Conservation (phyloP, 2,888 invertebrate species). For the Corbicula japonica region DNA sequence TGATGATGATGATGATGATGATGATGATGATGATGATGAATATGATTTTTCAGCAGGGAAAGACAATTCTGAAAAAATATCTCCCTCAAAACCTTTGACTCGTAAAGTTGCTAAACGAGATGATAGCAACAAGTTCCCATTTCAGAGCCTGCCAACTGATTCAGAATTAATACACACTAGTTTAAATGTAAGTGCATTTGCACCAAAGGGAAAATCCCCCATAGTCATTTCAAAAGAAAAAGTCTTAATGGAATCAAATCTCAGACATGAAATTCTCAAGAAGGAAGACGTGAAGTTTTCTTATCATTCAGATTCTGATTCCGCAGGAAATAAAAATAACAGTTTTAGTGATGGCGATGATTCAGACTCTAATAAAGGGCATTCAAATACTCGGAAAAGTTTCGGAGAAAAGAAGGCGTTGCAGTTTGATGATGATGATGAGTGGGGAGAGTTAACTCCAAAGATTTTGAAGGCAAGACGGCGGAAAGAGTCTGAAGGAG, state of each 20-base stretch:
- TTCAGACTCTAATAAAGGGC: constrained; percentile 26
- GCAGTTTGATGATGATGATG: constrained; percentile 80
- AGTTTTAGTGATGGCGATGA: constrained; percentile 58
- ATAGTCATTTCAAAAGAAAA: constrained; percentile 70
- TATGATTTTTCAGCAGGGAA: constrained; percentile 10
- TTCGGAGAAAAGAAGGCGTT: constrained; percentile 56
- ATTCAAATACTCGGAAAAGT: constrained; percentile 31
- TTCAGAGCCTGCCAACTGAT: constrained; percentile 27
- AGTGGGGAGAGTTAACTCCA: constrained; percentile 72
- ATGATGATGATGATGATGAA: constrained; percentile 8
- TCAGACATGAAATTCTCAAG: constrained; percentile 7
- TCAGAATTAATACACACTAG: constrained; percentile 43
- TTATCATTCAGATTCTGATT: constrained; percentile 66
- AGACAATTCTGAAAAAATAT: constrained; percentile 44
- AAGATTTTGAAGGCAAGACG: constrained; percentile 31
- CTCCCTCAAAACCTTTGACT: constrained; percentile 68
- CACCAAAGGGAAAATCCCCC: constrained; percentile 65
- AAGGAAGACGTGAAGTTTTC: constrained; percentile 54
- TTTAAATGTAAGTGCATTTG: constrained; percentile 65
- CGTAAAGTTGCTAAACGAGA: constrained; percentile 71
- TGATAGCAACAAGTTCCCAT: constrained; percentile 47
- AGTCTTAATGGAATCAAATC: constrained; percentile 2
- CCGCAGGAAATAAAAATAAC: constrained; percentile 55
- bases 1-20: constrained; percentile 42
- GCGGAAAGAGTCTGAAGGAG: constrained; percentile 35